Base-by-base conservation (phyloP, 1,140 invertebrate species). In the Anthonomus grandis region DNA sequence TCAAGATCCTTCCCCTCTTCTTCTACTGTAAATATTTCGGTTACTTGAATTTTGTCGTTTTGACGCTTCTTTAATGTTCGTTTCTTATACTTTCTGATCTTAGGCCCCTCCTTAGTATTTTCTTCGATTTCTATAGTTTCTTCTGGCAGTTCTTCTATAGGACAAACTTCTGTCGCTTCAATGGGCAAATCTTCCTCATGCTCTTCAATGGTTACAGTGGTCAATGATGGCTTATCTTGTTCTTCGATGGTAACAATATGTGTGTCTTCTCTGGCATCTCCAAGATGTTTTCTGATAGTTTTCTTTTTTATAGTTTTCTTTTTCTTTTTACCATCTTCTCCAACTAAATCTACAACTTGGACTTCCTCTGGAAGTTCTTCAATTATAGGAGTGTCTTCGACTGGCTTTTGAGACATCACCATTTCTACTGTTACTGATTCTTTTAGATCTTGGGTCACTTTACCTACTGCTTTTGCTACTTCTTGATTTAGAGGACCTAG, bases 1-100 rank as follows among this genome's bases (percentile, higher is more conserved):
- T 75, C 57, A 13, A 74, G 70, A 37, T 66, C 58, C 60, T 76
- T 70, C 37, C 74, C 72, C 52, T 77, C 74, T 66, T 78, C 74
- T 67, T 78, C 70, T 42, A 77, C 65, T 19, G 76, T 76, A 12
- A 74, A 73, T 48, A 76, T 75, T 67, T 78, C 74, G 4, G 72
- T 76, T 0, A 74, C 69, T 67, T 79, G 70, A 59, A 77, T 60
- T 45, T 74, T 73, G 5, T 68, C 63, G 17, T 74, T 66, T 38
- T 62, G 68, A 6, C 63, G 55, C 64, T 68, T 76, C 59, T 72
- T 75, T 4, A 71, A 65, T 4, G 67, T 65, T 10, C 67, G 69
- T 63, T 72, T 75, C 15, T 69, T 73, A 5, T 67, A 70, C 41
- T 69, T 65, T 52, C 71, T 75, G 50, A 70, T 70, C 53, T 71